Percentiles rank a stretch among this genome's conserved stretches.
phyloP scores from a whole-genome alignment of 2,113 vertebrate genomes.

The Elanus axillaris region DNA sequence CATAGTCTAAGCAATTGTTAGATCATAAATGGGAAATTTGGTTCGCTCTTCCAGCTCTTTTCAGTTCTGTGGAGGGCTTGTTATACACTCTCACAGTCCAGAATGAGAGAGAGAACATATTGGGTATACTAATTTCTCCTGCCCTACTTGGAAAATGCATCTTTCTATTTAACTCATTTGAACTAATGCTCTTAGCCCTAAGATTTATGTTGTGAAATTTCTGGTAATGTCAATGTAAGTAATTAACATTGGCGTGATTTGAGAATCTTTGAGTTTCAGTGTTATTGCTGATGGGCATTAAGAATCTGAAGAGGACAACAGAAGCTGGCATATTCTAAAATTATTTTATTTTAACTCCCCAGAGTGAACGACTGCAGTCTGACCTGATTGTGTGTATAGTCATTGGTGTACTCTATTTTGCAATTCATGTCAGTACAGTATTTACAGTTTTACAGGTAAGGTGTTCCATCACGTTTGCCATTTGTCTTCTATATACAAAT shows the following conservation, averaged over 20 bases:
- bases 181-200: neutral
- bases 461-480: neutral
- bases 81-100: neutral
- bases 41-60: neutral
- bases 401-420: constrained; percentile 95
- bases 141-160: fast-evolving
- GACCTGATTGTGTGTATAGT: constrained; percentile 93
- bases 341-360: neutral
- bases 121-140: neutral
- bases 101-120: neutral
- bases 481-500: neutral
- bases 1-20: neutral
- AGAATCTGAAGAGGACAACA: neutral
- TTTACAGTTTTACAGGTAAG: constrained; percentile 96
- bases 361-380: constrained; percentile 95
- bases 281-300: neutral
- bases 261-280: neutral
- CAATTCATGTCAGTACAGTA: constrained; percentile 97
- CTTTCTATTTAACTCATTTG: neutral
- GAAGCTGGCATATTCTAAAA: neutral
- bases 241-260: neutral
- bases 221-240: neutral
- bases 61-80: neutral
- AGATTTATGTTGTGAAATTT: neutral
- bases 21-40: neutral